Conservation (phyloP, 2,888 invertebrate genomes). For the Ophion ventricosus region DNA sequence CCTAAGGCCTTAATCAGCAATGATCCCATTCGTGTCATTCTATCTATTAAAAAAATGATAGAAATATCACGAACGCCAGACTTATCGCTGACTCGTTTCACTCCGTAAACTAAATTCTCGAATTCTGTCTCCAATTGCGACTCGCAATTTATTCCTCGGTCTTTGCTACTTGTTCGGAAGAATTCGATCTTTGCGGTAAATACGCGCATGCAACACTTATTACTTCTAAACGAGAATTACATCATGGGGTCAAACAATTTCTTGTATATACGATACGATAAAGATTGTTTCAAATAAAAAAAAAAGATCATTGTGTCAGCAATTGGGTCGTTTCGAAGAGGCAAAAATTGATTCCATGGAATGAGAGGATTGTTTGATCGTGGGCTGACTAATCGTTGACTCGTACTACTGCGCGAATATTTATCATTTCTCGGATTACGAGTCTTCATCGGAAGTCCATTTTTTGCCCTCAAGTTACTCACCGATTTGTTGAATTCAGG, state of each 20-base stretch:
- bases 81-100: background rate
- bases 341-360: background rate
- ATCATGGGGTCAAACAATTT: background rate
- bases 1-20: no score
- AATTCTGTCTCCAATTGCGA: no score
- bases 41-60: background rate
- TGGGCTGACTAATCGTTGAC: slow-evolving; percentile 24
- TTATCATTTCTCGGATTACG: background rate
- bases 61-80: background rate
- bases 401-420: slow-evolving; percentile 32
- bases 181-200: no score
- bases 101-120: background rate
- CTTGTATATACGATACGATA: no score
- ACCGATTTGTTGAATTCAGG: slow-evolving; percentile 14
- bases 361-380: background rate
- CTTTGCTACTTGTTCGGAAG: no score
- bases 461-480: background rate
- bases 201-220: no score
- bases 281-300: background rate
- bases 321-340: background rate
- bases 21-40: no score
- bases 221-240: no score
- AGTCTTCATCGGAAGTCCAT: background rate
- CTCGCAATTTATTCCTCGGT: no score
- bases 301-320: background rate